These are phyloP conservation scores for Dipus sagitta DNA, from an alignment of 2,797 vertebrate species.

Conservation along the genomic window DNA sequence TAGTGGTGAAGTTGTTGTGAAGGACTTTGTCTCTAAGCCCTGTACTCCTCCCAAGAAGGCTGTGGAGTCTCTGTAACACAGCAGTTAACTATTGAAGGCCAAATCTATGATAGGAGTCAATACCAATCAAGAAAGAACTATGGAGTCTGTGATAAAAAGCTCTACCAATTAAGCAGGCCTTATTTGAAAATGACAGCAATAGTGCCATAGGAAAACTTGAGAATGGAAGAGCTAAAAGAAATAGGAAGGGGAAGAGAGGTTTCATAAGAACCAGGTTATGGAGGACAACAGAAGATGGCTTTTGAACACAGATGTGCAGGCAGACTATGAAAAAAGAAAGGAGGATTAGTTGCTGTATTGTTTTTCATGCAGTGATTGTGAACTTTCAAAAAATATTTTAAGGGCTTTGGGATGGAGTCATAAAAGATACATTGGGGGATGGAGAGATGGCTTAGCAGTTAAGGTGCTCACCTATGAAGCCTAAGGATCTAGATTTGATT, in stretches of 20 bases:
- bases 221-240: neutral
- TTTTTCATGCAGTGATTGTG: neutral
- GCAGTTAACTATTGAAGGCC: neutral
- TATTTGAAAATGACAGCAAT: neutral
- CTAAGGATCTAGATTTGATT: no score
- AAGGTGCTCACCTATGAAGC: no score
- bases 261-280: neutral
- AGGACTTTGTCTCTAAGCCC: neutral
- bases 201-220: no score
- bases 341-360: no score
- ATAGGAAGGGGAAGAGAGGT: neutral
- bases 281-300: neutral
- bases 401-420: neutral
- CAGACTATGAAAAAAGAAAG: neutral
- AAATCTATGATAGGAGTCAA: no score
- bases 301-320: neutral
- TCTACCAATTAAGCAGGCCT: neutral
- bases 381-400: constrained; percentile 29
- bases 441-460: neutral
- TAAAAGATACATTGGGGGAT: no score
- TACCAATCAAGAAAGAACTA: no score
- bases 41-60: neutral
- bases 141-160: neutral
- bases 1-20: neutral
- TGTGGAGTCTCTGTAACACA: neutral